phyloP scores from a whole-genome alignment of 1,140 invertebrate genomes.

The Drosophila bifasciata region DNA sequence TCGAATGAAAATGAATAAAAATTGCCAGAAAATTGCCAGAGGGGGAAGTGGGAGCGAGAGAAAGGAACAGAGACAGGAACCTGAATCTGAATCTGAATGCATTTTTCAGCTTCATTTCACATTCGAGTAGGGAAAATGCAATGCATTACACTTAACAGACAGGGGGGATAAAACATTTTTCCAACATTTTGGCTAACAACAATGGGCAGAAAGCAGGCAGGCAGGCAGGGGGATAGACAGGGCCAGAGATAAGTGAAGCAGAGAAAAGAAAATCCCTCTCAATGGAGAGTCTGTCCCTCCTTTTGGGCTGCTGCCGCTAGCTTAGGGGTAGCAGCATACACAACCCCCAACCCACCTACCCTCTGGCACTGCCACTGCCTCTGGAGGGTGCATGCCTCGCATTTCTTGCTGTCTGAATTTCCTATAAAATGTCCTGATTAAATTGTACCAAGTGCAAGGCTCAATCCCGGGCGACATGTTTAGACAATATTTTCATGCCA shows the following conservation, averaged over 20 bases:
- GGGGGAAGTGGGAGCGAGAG: too few species aligned
- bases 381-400: conserved; percentile 21
- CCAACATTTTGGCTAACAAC: conserved; percentile 79
- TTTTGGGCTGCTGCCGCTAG: neutral
- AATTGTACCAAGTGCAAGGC: conserved; percentile 65
- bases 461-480: conserved; percentile 28
- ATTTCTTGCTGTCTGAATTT: conserved; percentile 52
- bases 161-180: conserved; percentile 61
- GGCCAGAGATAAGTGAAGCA: conserved; percentile 7
- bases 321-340: conserved; percentile 42
- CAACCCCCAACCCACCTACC: neutral
- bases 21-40: conserved; percentile 59
- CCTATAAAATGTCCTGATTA: conserved; percentile 68
- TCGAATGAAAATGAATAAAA: conserved; percentile 22
- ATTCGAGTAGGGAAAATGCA: conserved; percentile 62
- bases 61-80: conserved; percentile 1
- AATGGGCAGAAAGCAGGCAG: conserved; percentile 22
- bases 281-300: too few species aligned
- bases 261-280: conserved; percentile 9
- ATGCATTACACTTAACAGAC: conserved; percentile 59
- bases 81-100: conserved; percentile 65
- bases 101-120: conserved; percentile 84
- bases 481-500: conserved; percentile 51
- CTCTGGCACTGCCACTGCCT: neutral
- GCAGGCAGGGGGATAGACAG: conserved; percentile 1